Conservation (phyloP, 2,797 vertebrate genomes). For the Schizopygopsis malacanthus region DNA sequence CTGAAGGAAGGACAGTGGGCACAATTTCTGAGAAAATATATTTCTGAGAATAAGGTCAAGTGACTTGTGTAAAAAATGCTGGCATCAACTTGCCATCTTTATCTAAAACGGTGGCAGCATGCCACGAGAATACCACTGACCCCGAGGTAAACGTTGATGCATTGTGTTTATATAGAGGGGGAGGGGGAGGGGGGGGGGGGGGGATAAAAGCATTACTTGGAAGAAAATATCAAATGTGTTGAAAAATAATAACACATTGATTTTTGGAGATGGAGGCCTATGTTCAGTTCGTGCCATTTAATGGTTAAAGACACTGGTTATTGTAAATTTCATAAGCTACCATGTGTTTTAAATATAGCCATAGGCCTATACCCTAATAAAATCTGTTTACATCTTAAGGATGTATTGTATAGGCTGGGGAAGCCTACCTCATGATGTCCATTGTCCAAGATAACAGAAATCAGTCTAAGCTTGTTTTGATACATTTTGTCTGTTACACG, state of each 20-base stretch:
- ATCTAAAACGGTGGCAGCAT: neutral
- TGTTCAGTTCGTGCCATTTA: neutral
- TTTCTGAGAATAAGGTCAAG: neutral
- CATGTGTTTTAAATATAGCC: neutral
- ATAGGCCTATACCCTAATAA: neutral
- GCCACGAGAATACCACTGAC: neutral
- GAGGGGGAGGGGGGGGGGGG: accelerated
- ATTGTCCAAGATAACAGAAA: neutral
- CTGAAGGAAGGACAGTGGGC: neutral
- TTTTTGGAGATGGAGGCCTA: neutral
- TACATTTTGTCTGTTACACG: conserved; percentile 36
- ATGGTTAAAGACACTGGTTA: neutral
- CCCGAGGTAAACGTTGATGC: neutral
- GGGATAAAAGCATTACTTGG: neutral
- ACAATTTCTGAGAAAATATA: neutral
- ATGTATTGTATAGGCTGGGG: too few relatives aligned
- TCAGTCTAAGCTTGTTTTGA: neutral
- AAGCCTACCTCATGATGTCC: neutral
- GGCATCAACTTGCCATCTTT: neutral
- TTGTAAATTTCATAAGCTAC: neutral
- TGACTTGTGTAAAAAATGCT: neutral
- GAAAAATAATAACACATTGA: neutral
- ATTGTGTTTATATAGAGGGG: neutral
- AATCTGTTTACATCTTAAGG: neutral
- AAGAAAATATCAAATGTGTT: neutral